Percentiles rank a stretch among this genome's conserved stretches.
phyloP scores from a whole-genome alignment of 2,797 vertebrate species.

The Columba guinea region DNA sequence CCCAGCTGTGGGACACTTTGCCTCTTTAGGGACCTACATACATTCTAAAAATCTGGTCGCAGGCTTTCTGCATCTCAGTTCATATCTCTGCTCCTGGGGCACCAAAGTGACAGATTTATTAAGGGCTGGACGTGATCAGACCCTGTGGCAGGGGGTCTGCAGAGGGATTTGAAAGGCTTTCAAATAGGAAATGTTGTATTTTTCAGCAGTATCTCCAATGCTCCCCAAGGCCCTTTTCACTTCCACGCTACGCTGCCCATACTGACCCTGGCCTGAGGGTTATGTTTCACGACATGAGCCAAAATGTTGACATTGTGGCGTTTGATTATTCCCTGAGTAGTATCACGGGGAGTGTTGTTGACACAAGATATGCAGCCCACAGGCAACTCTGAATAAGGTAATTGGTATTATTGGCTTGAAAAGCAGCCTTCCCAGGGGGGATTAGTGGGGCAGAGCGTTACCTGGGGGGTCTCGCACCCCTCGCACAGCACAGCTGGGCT shows the following conservation, averaged over 20 bases:
- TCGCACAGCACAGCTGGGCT: not conserved
- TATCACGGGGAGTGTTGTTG: conserved; percentile 1
- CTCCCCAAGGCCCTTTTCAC: not conserved
- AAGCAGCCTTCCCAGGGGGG: not conserved
- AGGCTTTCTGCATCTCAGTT: not conserved
- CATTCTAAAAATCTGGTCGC: not conserved
- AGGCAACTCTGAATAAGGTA: not conserved
- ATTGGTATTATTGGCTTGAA: not conserved
- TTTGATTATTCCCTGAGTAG: not conserved
- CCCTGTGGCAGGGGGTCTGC: not conserved
- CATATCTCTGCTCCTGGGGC: not conserved
- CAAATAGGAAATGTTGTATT: not conserved
- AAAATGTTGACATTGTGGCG: not conserved
- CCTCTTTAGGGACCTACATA: not conserved
- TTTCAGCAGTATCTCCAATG: not conserved
- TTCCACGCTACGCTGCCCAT: not conserved
- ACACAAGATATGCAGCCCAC: conserved; percentile 12
- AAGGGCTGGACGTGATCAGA: not conserved
- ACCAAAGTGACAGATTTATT: not conserved
- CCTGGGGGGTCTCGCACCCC: not conserved
- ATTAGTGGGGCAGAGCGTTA: not conserved
- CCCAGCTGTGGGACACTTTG: not conserved
- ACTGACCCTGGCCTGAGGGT: not conserved
- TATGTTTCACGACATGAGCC: conserved; percentile 10
- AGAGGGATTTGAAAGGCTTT: not conserved